These are phyloP conservation scores for Hylaeus volcanicus DNA, from an alignment of 1,140 invertebrate species.

Conservation along the genomic window DNA sequence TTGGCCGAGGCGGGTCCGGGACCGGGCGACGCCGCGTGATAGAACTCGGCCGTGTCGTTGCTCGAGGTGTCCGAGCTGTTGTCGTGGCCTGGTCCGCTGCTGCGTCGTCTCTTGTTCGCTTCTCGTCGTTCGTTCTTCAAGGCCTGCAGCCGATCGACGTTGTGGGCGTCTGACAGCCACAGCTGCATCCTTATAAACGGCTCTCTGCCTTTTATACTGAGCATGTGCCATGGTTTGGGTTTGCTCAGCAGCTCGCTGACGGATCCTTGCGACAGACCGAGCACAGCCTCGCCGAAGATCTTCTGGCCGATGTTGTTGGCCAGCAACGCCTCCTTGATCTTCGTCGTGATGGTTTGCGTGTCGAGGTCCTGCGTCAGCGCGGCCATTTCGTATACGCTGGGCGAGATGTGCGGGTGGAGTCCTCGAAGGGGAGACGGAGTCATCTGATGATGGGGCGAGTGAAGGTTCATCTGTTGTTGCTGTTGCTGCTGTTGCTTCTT, in stretches of 20 bases:
- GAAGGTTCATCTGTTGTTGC: constrained; percentile 82
- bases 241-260: constrained; percentile 98
- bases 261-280: constrained; percentile 97
- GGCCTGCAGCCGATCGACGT: constrained; percentile 92
- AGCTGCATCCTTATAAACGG: constrained; percentile 99
- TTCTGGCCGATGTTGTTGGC: constrained; percentile 99
- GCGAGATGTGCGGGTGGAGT: constrained; percentile 90
- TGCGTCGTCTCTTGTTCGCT: constrained; percentile 92
- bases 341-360: constrained; percentile 97
- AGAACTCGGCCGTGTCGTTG: constrained; percentile 93
- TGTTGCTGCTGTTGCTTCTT: constrained; percentile 86
- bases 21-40: constrained; percentile 90
- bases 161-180: constrained; percentile 97
- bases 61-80: constrained; percentile 93
- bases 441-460: constrained; percentile 83
- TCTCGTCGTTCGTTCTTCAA: constrained; percentile 94
- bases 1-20: constrained; percentile 90
- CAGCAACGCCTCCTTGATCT: constrained; percentile 97
- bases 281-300: constrained; percentile 97
- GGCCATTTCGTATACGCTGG: constrained; percentile 97
- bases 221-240: constrained; percentile 99
- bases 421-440: constrained; percentile 85
- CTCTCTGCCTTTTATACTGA: constrained; percentile 98
- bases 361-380: constrained; percentile 97
- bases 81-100: constrained; percentile 89